These are phyloP conservation scores for Caenorhabditis drosophilae DNA, from an alignment of 2,888 invertebrate species.

Conservation along the genomic window DNA sequence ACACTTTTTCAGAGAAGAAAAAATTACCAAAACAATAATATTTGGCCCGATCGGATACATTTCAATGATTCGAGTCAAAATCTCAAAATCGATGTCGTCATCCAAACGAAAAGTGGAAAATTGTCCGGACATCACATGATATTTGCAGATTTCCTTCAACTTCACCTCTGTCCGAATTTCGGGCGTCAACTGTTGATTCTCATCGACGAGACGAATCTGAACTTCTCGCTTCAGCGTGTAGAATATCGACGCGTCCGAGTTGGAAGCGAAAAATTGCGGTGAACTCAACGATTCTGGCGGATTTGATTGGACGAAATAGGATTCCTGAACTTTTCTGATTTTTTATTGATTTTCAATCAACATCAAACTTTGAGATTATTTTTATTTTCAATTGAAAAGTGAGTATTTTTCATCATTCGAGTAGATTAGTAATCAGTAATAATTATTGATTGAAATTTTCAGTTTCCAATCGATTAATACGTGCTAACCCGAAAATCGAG, in stretches of 20 bases:
- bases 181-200: conserved; percentile 11
- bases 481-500: no score
- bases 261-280: conserved; percentile 22
- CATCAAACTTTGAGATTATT: no score
- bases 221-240: conserved; percentile 16
- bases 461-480: not conserved
- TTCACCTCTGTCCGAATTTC: conserved; percentile 12
- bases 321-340: conserved; percentile 8
- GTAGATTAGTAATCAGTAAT: conserved; percentile 10
- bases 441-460: not conserved
- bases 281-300: conserved; percentile 4
- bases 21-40: no score
- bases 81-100: not conserved
- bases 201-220: conserved; percentile 11
- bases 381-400: no score
- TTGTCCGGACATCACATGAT: conserved; percentile 24
- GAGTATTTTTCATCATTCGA: no score
- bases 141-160: conserved; percentile 20
- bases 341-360: no score
- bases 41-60: not conserved
- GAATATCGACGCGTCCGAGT: no score
- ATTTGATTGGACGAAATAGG: conserved; percentile 15
- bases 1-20: no score
- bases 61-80: not conserved
- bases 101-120: not conserved